Conservation (phyloP, 37 sponge, comb jelly and placozoan genomes). For the Bolinopsis microptera region DNA sequence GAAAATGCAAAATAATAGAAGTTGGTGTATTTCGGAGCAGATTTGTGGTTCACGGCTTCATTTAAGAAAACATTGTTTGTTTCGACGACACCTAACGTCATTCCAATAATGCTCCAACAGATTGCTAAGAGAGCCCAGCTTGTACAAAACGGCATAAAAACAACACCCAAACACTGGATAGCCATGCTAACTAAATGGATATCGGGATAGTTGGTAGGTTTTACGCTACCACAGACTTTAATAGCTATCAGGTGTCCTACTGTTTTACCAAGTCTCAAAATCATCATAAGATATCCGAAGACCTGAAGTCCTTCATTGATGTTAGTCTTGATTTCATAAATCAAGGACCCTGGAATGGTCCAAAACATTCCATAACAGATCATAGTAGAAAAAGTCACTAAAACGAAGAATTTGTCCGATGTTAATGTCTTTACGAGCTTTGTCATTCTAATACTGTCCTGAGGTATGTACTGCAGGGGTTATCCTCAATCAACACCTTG, state of each 20-base stretch:
- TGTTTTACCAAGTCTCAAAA: not conserved
- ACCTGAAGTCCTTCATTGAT: slow-evolving; percentile 41
- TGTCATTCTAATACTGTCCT: no score
- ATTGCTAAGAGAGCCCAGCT: not conserved
- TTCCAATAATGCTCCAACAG: not conserved
- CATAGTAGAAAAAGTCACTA: slow-evolving; percentile 6
- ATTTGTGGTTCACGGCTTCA: not conserved
- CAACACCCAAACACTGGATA: not conserved
- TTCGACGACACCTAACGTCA: slow-evolving; percentile 16
- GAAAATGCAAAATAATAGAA: slow-evolving; percentile 26
- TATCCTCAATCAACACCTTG: no score
- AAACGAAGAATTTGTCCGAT: not conserved
- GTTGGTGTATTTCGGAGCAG: slow-evolving; percentile 56
- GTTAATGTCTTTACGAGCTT: not conserved
- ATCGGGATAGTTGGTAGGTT: not conserved
- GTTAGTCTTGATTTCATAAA: slow-evolving; percentile 15
- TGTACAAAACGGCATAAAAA: slow-evolving; percentile 24
- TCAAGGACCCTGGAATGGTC: slow-evolving; percentile 18
- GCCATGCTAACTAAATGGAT: not conserved
- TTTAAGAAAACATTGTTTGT: slow-evolving; percentile 40
- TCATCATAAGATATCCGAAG: slow-evolving; percentile 23
- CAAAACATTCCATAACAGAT: slow-evolving; percentile 55
- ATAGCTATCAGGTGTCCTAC: slow-evolving; percentile 27
- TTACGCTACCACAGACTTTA: not conserved
- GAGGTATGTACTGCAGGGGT: no score